Percentiles rank a stretch among this genome's conserved stretches.
Conservation (phyloP, 1,140 invertebrate species). For the Nasonia giraulti region DNA sequence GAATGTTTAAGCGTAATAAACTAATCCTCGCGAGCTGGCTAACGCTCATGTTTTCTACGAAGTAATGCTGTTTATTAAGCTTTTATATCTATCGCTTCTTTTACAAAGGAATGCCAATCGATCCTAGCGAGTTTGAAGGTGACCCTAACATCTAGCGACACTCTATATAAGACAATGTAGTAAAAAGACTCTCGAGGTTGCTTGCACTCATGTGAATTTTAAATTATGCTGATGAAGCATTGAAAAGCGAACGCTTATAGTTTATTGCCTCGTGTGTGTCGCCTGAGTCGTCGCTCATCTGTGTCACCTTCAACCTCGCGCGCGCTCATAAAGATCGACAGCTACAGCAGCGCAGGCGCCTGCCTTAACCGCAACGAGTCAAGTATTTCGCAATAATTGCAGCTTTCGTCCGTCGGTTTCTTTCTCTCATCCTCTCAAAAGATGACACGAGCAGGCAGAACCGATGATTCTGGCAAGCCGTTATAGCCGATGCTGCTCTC, state of each 20-base stretch:
- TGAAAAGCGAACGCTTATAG: slow-evolving; percentile 28
- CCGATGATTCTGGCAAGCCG: background rate
- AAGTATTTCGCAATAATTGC: background rate
- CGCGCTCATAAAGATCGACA: background rate
- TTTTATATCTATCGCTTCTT: background rate
- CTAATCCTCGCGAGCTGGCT: background rate
- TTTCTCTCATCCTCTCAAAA: background rate
- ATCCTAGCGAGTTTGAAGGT: slow-evolving; percentile 6
- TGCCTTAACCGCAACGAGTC: too few species aligned
- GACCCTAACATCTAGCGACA: background rate
- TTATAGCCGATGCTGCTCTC: too few species aligned
- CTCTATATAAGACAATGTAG: slow-evolving; percentile 30
- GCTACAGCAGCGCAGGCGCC: background rate
- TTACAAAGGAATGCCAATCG: background rate
- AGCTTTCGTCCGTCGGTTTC: background rate
- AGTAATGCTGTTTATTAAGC: background rate
- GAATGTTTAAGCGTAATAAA: background rate
- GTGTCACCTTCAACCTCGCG: slow-evolving; percentile 30
- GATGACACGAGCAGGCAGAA: too few species aligned
- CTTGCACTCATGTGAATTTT: slow-evolving; percentile 38
- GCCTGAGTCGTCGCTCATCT: slow-evolving; percentile 14
- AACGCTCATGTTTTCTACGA: background rate
- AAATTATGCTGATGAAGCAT: slow-evolving; percentile 40
- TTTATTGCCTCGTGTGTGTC: slow-evolving; percentile 29
- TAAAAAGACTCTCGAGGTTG: slow-evolving; percentile 2